Evolutionary conservation across 1,140 invertebrate genomes (phyloP).

Genomic region (Apis dorsata): DNA sequence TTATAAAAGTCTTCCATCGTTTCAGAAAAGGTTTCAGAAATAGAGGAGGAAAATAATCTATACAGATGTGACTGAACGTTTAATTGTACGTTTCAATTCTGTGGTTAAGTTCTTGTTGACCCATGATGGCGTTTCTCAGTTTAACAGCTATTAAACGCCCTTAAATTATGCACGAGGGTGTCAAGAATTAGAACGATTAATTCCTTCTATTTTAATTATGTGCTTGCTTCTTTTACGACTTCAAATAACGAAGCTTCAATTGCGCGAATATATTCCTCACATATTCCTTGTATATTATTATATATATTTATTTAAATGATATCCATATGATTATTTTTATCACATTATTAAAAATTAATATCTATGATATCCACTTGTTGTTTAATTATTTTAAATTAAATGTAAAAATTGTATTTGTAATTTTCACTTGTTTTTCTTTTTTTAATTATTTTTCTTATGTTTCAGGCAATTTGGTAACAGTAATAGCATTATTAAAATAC

Average conservation of each 20-base stretch:
- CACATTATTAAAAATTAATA: too few species aligned
- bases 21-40: background rate
- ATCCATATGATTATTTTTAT: too few species aligned
- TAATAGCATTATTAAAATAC: slow-evolving; percentile 87
- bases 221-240: background rate
- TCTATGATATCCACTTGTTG: too few species aligned
- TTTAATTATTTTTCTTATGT: background rate
- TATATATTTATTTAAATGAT: too few species aligned
- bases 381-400: background rate
- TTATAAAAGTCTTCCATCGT: background rate
- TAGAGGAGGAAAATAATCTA: background rate
- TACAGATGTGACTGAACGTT: background rate
- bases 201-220: slow-evolving; percentile 14
- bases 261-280: too few species aligned
- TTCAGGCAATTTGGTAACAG: slow-evolving; percentile 90
- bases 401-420: background rate
- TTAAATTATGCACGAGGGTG: slow-evolving; percentile 29
- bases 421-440: background rate
- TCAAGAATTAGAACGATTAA: slow-evolving; percentile 31
- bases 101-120: slow-evolving; percentile 30
- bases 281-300: too few species aligned
- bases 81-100: slow-evolving; percentile 34
- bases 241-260: background rate
- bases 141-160: slow-evolving; percentile 16
- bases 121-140: slow-evolving; percentile 13